Conservation (phyloP, 2,888 invertebrate genomes). For the Toxonevra muliebris region DNA sequence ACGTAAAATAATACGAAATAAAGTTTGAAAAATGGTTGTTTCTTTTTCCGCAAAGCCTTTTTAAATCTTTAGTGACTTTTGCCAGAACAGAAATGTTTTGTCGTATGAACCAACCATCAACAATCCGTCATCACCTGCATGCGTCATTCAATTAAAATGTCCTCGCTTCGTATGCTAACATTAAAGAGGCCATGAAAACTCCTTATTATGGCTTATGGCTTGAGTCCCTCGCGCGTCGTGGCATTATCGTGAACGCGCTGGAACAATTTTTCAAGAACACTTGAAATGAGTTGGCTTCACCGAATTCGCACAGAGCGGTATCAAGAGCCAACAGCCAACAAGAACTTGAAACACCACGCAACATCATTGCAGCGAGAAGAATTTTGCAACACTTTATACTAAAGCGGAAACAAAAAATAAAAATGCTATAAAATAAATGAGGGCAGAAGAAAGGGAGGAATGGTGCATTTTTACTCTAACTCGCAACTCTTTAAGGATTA, state of each 20-base stretch:
- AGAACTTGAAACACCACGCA: slow-evolving; percentile 4
- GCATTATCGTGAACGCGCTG: slow-evolving; percentile 10
- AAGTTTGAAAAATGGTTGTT: no score
- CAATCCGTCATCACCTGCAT: neutral
- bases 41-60: no score
- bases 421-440: no score
- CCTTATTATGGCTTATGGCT: neutral
- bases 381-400: no score
- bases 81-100: neutral
- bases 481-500: slow-evolving; percentile 19
- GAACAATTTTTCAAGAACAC: slow-evolving; percentile 34
- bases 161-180: slow-evolving; percentile 32
- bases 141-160: slow-evolving; percentile 38
- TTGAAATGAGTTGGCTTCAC: slow-evolving; percentile 26
- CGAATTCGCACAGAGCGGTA: slow-evolving; percentile 21
- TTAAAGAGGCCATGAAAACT: slow-evolving; percentile 38
- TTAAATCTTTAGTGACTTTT: no score
- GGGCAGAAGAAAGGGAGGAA: no score
- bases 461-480: no score
- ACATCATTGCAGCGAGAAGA: no score
- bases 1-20: no score
- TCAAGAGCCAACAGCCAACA: slow-evolving; percentile 1
- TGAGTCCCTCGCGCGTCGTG: neutral
- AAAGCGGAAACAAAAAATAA: no score
- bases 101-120: no score